Base-by-base conservation (phyloP, 2,888 invertebrate species). In the Diarsia brunnea region DNA sequence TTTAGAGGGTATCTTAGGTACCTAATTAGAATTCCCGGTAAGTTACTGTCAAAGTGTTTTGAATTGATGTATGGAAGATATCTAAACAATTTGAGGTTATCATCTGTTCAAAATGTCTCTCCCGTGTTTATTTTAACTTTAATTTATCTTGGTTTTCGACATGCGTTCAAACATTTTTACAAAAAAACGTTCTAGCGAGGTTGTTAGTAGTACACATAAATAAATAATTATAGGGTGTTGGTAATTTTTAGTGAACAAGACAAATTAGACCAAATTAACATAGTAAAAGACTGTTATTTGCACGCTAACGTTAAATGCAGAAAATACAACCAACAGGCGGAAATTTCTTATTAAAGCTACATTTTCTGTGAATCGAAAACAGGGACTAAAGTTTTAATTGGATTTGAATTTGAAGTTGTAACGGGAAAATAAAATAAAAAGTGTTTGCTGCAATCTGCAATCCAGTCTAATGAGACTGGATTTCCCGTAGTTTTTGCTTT, bases 1-100 rank as follows among this genome's bases (percentile, higher is more conserved):
- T 74, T 67, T 53, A 53, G 38, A 31, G n/a, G 66, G 64, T 19
- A 84, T 81, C 72, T 75, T 64, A 55, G 8, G 10, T 47, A n/a
- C 53, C 47, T 47, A 64, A 70, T 75, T 69, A 47, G 47, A 69
- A 71, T 74, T 58, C 38, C 58, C 45, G 12, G 43, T 43, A 16
- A 16, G 63, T 43, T 31, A 49, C 1, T 27, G 45, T 43, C 21
- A 63, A 55, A 64, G n/a, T 43, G 31, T 79, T 79, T 61, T 11
- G 24, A 1, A 45, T 16, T n/a, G 47, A 49, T 53, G 14, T 55
- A 0, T 47, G 0, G 4, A 24, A 24, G 7, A 27, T 65, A 53
- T n/a, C 21, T 14, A 53, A 11, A 24, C 31, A 14, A 14, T 43
- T 63, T 8, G 4, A 65, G 14, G 14, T 74, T 24, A 38, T 5